Evolutionary conservation across 2,113 vertebrate species (phyloP).

Genomic region (Nothoprocta pentlandii): DNA sequence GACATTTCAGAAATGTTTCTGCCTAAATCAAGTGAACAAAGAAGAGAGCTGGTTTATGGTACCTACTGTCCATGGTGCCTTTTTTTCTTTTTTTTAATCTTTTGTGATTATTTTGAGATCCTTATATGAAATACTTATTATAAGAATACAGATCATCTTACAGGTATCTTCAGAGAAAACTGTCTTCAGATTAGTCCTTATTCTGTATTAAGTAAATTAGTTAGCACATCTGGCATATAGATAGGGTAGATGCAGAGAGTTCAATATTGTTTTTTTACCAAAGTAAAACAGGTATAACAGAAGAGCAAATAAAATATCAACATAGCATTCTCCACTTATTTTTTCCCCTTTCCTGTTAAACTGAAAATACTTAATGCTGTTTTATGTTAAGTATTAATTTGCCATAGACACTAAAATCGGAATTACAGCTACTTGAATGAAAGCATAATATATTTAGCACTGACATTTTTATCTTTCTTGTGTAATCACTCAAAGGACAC

Average conservation of each 20-base stretch:
- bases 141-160: background rate
- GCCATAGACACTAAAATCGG: background rate
- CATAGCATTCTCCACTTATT: background rate
- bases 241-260: background rate
- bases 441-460: background rate
- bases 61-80: background rate
- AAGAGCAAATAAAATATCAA: background rate
- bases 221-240: background rate
- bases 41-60: slow-evolving; percentile 14
- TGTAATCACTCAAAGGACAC: slow-evolving; percentile 76
- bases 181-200: background rate
- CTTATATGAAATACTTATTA: background rate
- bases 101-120: background rate
- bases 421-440: background rate
- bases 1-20: slow-evolving; percentile 62
- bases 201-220: background rate
- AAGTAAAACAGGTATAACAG: background rate
- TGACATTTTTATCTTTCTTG: slow-evolving; percentile 16
- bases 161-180: background rate
- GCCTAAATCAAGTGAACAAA: slow-evolving; percentile 16
- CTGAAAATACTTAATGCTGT: background rate
- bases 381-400: background rate
- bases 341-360: background rate
- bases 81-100: background rate
- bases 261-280: background rate